Evolutionary conservation across 2,797 vertebrate genomes (phyloP).

Genomic region (Crax fasciolata): DNA sequence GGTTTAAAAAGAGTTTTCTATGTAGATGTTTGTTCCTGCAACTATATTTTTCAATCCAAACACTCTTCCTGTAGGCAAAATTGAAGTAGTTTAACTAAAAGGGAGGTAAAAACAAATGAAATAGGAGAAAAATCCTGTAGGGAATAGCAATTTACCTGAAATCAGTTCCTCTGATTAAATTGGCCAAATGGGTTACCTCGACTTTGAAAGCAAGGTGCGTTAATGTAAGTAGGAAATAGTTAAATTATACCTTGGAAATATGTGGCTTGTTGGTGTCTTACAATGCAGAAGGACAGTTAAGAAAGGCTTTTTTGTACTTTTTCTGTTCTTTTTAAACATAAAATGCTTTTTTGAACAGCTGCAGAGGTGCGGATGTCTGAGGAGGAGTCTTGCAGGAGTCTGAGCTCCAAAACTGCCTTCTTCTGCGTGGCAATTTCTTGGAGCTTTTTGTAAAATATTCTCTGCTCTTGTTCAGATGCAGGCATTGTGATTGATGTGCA

Average conservation of each 20-base stretch:
- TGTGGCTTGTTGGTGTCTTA: background rate
- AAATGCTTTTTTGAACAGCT: background rate
- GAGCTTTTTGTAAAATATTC: background rate
- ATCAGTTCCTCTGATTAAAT: background rate
- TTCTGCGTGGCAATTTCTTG: background rate
- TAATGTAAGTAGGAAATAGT: background rate
- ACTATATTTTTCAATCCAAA: background rate
- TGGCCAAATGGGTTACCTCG: background rate
- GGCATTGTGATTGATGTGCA: slow-evolving; percentile 41
- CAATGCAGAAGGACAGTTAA: background rate
- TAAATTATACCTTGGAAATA: background rate
- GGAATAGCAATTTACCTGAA: background rate
- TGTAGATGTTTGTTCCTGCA: background rate
- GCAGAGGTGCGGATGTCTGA: background rate
- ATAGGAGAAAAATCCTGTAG: background rate
- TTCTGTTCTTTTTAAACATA: background rate
- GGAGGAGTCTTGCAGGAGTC: background rate
- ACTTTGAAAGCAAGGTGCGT: background rate
- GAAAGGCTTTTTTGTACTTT: background rate
- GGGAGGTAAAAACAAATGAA: background rate
- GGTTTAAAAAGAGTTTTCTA: background rate
- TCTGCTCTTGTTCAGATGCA: background rate
- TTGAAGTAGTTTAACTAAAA: slow-evolving; percentile 9
- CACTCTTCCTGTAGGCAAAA: background rate
- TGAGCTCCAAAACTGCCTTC: background rate